Evolutionary conservation across 2,888 invertebrate genomes (phyloP), one percentile per base, ranked within the genome.

Genomic region (Osmoderma eremita): DNA sequence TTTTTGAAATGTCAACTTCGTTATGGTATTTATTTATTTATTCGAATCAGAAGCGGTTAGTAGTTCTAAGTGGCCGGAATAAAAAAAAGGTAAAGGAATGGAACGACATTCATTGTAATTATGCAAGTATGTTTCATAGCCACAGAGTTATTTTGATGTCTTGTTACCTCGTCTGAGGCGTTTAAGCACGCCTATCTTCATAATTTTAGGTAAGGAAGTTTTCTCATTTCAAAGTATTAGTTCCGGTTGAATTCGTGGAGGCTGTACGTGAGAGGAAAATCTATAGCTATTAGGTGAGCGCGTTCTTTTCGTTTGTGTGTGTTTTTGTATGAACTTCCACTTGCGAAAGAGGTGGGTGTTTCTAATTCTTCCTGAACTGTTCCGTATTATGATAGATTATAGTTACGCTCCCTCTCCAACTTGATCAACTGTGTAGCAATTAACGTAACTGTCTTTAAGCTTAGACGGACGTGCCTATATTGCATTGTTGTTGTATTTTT

Each of bases 161-260:
- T 56, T n/a, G 5, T 18, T 41, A 8, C 22, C 5, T 20, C 20
- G 20, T 10, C 41, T 42, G 13, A 56, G 41, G 5, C 42, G 22
- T 20, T 56, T 51, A 63, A 63, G 38, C 51, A 38, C 50, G 49
- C 18, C 38, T 51, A 50, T 63, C 63, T 63, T 63, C 54, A 56
- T 65, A 65, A 65, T 56, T 67, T 66, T 61, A 61, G 51, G 62
- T 62, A 53, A 22, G 67, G 62, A 67, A 67, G 67, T 67, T 67
- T 67, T 62, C 67, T 61, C 62, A 67, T 67, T 45, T 67, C 51
- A 51, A 67, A 62, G 67, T 62, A 67, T 67, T 62, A 67, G 62
- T 62, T 62, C 62, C 18, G 38, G 65, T 56, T 56, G 65, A 54
- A 65, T 56, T 65, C 56, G 12, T 20, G 5, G 18, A 45, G 36